Conservation (phyloP, 2,888 invertebrate species). For the Orthosia gothica region DNA sequence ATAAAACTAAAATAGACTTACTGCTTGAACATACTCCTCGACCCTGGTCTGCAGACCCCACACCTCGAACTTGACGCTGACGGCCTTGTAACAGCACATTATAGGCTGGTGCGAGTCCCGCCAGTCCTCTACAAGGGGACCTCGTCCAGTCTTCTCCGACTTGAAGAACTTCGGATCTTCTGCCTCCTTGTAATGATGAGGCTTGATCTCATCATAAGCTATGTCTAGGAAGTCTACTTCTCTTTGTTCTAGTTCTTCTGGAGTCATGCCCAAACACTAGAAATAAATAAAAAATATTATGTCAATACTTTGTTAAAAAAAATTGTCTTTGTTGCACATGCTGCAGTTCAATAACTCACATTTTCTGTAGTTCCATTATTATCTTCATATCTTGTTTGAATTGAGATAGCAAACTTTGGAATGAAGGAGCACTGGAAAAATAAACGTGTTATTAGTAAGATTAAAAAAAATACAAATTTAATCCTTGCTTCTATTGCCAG, state of each 20-base stretch:
- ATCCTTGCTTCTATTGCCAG: neutral
- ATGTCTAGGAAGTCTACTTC: constrained; percentile 96
- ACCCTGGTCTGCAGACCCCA: constrained; percentile 98
- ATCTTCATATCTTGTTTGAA: constrained; percentile 97
- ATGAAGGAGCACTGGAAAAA: constrained; percentile 96
- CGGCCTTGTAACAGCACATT: constrained; percentile 98
- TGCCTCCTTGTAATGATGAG: constrained; percentile 97
- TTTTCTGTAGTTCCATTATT: constrained; percentile 97
- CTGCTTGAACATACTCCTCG: constrained; percentile 97
- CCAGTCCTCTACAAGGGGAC: constrained; percentile 97
- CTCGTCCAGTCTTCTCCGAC: constrained; percentile 95
- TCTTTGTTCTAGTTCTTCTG: constrained; percentile 94
- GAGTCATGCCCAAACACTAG: constrained; percentile 94
- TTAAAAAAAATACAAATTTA: neutral
- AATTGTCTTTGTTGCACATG: constrained; percentile 16
- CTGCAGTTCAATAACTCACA: constrained; percentile 91
- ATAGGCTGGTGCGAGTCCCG: constrained; percentile 94
- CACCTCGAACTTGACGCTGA: constrained; percentile 97
- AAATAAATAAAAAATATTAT: constrained; percentile 67
- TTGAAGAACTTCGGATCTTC: constrained; percentile 97
- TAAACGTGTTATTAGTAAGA: constrained; percentile 26
- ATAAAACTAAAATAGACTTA: constrained; percentile 78
- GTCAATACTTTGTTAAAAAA: constrained; percentile 1
- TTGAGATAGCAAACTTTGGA: constrained; percentile 96
- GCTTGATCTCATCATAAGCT: constrained; percentile 96